These are phyloP conservation scores for Lordiphosa mommai DNA, from an alignment of 1,140 invertebrate genomes.

Conservation along the genomic window DNA sequence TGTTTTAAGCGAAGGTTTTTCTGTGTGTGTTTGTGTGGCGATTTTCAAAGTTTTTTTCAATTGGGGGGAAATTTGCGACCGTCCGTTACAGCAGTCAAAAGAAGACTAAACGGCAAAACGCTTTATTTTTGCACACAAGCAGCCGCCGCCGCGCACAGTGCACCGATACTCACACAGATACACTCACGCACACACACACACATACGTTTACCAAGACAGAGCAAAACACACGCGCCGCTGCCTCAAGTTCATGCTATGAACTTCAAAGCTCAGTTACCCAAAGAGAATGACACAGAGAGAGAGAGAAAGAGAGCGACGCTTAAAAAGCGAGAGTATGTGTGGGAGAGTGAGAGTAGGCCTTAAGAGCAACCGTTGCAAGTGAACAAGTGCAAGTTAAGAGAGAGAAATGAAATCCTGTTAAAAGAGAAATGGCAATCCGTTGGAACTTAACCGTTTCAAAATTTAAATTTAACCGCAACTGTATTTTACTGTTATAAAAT, in stretches of 20 bases:
- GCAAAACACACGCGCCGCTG: slow-evolving; percentile 44
- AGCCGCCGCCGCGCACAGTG: slow-evolving; percentile 5
- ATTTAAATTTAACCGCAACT: too few species aligned
- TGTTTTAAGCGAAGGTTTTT: slow-evolving; percentile 51
- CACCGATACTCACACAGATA: slow-evolving; percentile 48
- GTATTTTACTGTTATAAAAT: too few species aligned
- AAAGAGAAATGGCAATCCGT: too few species aligned
- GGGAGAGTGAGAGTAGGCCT: slow-evolving; percentile 12
- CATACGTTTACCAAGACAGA: slow-evolving; percentile 19
- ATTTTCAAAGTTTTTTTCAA: slow-evolving; percentile 2
- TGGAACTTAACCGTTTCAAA: too few species aligned
- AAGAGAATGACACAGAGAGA: slow-evolving; percentile 44
- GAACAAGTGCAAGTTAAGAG: background rate
- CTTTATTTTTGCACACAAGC: slow-evolving; percentile 66
- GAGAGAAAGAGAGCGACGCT: slow-evolving; percentile 4
- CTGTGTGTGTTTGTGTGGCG: background rate
- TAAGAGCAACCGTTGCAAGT: slow-evolving; percentile 10
- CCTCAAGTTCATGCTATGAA: slow-evolving; percentile 75
- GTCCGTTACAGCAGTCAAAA: slow-evolving; percentile 70
- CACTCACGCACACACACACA: slow-evolving; percentile 6
- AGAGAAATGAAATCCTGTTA: slow-evolving; percentile 13
- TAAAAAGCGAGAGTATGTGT: slow-evolving; percentile 3
- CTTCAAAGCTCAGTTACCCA: slow-evolving; percentile 73
- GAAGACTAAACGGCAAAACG: slow-evolving; percentile 65
- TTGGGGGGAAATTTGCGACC: slow-evolving; percentile 53